Conservation (phyloP, 2,888 invertebrate species). For the Herminia tarsipennalis region DNA sequence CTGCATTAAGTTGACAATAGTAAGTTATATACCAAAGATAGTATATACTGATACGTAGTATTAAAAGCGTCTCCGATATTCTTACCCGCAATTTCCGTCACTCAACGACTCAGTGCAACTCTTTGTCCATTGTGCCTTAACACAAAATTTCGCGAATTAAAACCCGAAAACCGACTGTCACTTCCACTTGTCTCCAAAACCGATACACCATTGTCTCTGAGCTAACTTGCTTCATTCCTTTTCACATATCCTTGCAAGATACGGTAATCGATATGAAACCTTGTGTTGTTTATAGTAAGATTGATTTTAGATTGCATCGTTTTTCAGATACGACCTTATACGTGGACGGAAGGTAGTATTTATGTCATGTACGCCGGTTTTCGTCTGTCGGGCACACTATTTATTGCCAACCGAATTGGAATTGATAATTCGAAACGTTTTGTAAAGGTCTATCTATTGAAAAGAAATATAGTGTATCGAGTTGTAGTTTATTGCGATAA, state of each 20-base stretch:
- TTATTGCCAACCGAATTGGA: slow-evolving; percentile 74
- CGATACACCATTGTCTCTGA: slow-evolving; percentile 74
- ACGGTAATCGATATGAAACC: slow-evolving; percentile 35
- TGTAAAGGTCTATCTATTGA: slow-evolving; percentile 9
- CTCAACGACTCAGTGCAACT: slow-evolving; percentile 69
- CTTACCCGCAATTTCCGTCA: slow-evolving; percentile 57
- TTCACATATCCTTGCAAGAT: slow-evolving; percentile 11
- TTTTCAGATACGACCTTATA: slow-evolving; percentile 32
- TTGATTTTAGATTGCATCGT: slow-evolving; percentile 9
- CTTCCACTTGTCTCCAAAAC: slow-evolving; percentile 77
- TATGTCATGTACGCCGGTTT: slow-evolving; percentile 69
- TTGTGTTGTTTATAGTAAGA: slow-evolving; percentile 12
- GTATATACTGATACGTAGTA: neutral
- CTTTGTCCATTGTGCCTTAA: slow-evolving; percentile 70
- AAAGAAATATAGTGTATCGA: slow-evolving; percentile 2
- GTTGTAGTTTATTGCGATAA: slow-evolving; percentile 1
- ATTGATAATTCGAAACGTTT: slow-evolving; percentile 61
- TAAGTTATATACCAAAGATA: no score
- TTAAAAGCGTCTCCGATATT: slow-evolving; percentile 32
- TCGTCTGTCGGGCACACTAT: slow-evolving; percentile 72
- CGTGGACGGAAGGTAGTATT: slow-evolving; percentile 54
- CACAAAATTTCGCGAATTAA: slow-evolving; percentile 75
- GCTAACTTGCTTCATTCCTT: slow-evolving; percentile 22
- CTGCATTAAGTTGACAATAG: no score
- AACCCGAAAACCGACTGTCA: slow-evolving; percentile 77